Percentiles rank a stretch among this genome's conserved stretches.
Evolutionary conservation across 2,113 vertebrate species (phyloP).

Genomic region (Apistogramma diplotaenia): DNA sequence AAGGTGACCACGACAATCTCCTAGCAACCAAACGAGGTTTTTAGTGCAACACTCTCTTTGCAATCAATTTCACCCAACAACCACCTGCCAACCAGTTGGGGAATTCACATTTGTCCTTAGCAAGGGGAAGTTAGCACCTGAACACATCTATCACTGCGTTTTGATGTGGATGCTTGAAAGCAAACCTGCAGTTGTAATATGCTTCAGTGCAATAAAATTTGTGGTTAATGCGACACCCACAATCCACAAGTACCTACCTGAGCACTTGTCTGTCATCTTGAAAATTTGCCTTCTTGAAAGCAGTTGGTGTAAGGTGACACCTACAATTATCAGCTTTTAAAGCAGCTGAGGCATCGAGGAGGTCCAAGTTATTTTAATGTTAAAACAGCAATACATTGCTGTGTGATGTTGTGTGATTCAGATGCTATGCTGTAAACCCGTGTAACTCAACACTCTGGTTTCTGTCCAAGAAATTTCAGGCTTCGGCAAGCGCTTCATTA

Average conservation of each 20-base stretch:
- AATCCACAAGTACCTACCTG: not conserved
- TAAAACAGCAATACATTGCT: not conserved
- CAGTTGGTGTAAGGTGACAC: not conserved
- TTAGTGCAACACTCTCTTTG: not conserved
- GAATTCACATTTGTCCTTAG: not conserved
- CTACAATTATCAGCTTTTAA: not conserved
- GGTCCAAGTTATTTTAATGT: not conserved
- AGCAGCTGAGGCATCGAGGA: not conserved
- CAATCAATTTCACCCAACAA: not conserved
- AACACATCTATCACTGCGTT: not conserved
- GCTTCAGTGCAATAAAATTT: not conserved
- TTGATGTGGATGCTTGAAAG: slow-evolving; percentile 2
- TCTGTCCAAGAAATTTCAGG: not conserved
- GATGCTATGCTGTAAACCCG: not conserved
- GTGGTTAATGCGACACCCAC: not conserved
- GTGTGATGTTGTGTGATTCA: not conserved
- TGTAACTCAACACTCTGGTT: not conserved
- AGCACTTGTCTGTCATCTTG: not conserved
- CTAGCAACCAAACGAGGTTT: not conserved
- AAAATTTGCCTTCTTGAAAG: not conserved
- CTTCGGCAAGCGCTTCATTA: not conserved
- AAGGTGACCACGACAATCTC: not conserved
- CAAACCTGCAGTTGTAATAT: not conserved
- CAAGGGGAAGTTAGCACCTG: not conserved
- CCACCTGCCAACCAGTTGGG: not conserved